Base-by-base conservation (phyloP, 2,888 invertebrate genomes). In the Spilosoma lubricipeda region DNA sequence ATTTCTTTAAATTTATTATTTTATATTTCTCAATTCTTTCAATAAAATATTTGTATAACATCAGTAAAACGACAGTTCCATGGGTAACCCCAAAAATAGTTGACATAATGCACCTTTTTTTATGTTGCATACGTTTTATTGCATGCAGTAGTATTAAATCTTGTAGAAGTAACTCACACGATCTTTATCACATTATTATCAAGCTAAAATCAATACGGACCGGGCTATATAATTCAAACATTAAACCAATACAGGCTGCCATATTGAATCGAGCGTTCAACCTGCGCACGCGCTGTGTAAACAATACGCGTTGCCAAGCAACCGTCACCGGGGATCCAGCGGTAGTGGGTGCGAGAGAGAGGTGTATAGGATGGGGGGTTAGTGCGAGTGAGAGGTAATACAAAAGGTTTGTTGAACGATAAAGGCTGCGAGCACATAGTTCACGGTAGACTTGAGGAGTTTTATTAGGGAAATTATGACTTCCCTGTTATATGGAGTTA, bases 401-500 rank as follows among this genome's bases (percentile, higher is more conserved):
- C 72, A 77, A 77, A 85, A 82, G 85, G 87, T 88, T 89, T 86
- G 87, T 87, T 91, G 92, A 88, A 91, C 94, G 93, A 94, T 94
- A 93, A 92, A 92, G 90, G 85, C 88, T 89, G 89, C 86, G 89
- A 74, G 87, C 88, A 88, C 89, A 88, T 80, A 81, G 84, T 82
- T 87, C 91, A 89, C 86, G 92, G 87, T 88, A 81, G 82, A 88
- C 86, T 88, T 87, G 84, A 88, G 86, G 88, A 81, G 86, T 92
- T 92, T 92, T 93, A 93, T 91, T 90, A 87, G 87, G 82, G 88
- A 88, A 90, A 88, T 92, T 91, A 92, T 92, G 89, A 88, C 91
- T 93, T 90, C 90, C 89, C 88, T 86, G 79, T 82, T 77, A 73
- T 72, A 80, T 76, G 73, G 74, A 78, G 82, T 85, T 82, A 77